Evolutionary conservation across 2,797 vertebrate genomes (phyloP).

Genomic region (Chelon labrosus): DNA sequence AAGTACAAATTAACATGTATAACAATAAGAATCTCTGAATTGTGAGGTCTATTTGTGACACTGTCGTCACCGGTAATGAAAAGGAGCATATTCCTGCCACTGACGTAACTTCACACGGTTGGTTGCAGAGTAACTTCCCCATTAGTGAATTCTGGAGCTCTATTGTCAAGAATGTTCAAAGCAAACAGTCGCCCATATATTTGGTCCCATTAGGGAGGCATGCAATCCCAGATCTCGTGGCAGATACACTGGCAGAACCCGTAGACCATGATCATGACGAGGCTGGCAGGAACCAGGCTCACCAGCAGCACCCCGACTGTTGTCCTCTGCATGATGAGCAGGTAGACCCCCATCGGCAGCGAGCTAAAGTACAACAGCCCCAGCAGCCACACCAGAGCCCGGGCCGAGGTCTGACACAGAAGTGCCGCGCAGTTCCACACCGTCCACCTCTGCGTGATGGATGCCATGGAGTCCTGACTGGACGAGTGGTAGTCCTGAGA

Average conservation of each 20-base stretch:
- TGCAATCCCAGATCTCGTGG: conserved; percentile 93
- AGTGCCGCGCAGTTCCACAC: conserved; percentile 93
- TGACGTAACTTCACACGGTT: conserved; percentile 20
- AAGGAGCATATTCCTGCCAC: background rate
- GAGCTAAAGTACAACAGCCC: conserved; percentile 96
- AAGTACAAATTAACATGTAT: conserved; percentile 37
- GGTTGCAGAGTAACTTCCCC: conserved; percentile 45
- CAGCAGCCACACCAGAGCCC: conserved; percentile 92
- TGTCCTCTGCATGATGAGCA: conserved; percentile 95
- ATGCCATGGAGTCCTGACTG: conserved; percentile 91
- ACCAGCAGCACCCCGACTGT: conserved; percentile 93
- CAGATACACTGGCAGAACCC: conserved; percentile 95
- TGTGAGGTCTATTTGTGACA: conserved; percentile 15
- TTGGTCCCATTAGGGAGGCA: conserved; percentile 80
- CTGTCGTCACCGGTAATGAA: conserved; percentile 19
- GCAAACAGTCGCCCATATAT: conserved; percentile 20
- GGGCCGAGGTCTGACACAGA: conserved; percentile 92
- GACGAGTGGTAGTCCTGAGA: conserved; percentile 86
- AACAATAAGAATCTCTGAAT: conserved; percentile 15
- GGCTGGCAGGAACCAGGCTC: conserved; percentile 95
- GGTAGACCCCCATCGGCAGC: conserved; percentile 94
- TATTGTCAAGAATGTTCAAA: conserved; percentile 44
- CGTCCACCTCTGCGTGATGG: conserved; percentile 90
- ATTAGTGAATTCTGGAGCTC: conserved; percentile 44
- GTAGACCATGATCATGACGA: conserved; percentile 93